Evolutionary conservation across 2,113 vertebrate species (phyloP).

Genomic region (Herpetotheres cachinnans): DNA sequence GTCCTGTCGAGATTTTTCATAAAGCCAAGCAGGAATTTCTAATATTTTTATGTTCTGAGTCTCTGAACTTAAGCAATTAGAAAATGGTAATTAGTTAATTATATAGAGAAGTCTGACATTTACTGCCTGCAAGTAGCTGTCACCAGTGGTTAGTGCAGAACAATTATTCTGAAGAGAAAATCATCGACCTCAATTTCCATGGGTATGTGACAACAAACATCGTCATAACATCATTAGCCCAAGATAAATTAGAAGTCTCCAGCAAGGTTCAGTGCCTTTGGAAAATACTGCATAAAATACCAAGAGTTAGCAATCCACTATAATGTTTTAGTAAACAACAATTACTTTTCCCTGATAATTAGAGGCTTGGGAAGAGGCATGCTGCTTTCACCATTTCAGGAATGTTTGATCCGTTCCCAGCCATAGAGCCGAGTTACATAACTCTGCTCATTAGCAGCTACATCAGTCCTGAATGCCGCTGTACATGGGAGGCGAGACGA

Average conservation of each 20-base stretch:
- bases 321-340: neutral
- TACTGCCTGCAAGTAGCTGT: neutral
- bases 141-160: neutral
- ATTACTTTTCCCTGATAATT: conserved; percentile 40
- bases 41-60: neutral
- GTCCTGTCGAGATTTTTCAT: fast-evolving
- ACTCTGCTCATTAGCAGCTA: neutral
- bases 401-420: conserved; percentile 36
- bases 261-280: neutral
- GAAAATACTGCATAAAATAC: neutral
- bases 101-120: neutral
- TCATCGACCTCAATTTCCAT: neutral
- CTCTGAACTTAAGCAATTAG: neutral
- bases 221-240: neutral
- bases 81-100: neutral
- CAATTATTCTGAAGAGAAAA: neutral
- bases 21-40: neutral
- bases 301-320: neutral
- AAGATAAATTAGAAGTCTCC: neutral
- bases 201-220: neutral
- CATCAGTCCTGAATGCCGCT: neutral
- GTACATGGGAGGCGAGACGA: fast-evolving
- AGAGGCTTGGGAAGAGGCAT: conserved; percentile 37
- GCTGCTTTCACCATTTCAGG: conserved; percentile 22
- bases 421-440: neutral